A percentile compares a stretch with the other conserved stretches of the same genome.
Conservation (phyloP, 1,140 invertebrate species). For the Meloidogyne exigua region DNA sequence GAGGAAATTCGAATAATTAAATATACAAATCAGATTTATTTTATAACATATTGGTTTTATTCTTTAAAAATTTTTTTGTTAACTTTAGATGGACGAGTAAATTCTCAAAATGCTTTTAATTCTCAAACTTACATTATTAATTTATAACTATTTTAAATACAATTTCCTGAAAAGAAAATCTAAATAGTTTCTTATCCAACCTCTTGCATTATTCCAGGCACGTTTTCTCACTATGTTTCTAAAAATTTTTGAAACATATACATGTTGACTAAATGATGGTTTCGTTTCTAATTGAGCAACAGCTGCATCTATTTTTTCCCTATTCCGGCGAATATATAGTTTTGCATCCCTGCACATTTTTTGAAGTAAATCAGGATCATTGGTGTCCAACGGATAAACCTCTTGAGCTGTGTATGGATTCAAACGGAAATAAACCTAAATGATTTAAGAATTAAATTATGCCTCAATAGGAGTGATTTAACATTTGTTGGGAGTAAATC, state of each 20-base stretch:
- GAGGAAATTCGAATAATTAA: neutral
- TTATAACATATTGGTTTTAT: too few species aligned
- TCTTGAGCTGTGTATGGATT: constrained; percentile 81
- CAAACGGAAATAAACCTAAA: constrained; percentile 77
- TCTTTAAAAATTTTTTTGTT: neutral
- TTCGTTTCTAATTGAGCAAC: constrained; percentile 38
- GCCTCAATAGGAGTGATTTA: too few species aligned
- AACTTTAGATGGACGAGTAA: too few species aligned
- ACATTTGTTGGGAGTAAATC: constrained; percentile 73
- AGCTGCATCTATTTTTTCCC: constrained; percentile 46
- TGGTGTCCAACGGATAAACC: constrained; percentile 77
- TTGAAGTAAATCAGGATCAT: constrained; percentile 65
- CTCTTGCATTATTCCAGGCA: neutral
- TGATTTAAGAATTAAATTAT: too few species aligned
- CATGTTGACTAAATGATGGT: constrained; percentile 4
- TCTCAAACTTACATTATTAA: too few species aligned
- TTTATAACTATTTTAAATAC: neutral
- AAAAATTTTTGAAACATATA: neutral
- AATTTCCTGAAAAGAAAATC: neutral
- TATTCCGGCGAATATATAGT: constrained; percentile 57
- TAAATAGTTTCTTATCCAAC: neutral
- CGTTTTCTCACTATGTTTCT: neutral
- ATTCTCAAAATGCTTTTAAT: neutral
- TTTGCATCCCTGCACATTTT: constrained; percentile 54
- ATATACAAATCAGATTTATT: neutral